Evolutionary conservation across 2,113 vertebrate genomes (phyloP), one percentile per base, ranked within the genome.

Genomic region (Synodontis membranacea): DNA sequence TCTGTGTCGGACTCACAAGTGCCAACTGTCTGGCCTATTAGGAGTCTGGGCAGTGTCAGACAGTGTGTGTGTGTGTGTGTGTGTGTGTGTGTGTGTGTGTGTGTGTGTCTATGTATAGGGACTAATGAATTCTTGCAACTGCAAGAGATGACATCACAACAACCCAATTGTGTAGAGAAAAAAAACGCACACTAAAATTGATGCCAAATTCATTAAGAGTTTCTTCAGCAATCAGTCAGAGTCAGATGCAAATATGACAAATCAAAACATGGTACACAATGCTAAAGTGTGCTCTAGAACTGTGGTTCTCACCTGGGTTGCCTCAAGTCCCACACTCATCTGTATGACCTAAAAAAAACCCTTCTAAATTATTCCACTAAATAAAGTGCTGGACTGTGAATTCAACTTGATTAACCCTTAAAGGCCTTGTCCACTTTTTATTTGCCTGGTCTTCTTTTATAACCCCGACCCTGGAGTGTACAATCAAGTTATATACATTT

Each of bases 141-240:
- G 82, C 66, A 75, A 82, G 21, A 6, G 62, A 89, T 87, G 78
- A 87, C 48, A 56, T 84, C 88, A 89, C 76, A 84, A 81, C 76
- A 75, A 83, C 56, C 75, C 31, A 12, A 66, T 4, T 66, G 74
- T 64, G 37, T 25, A 44, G 25, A 62, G 56, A 62, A 25, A 66
- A n/a, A 34, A 68, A 56, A 17, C 3, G 39, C 10, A 39, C 4
- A 2, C 4, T 37, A 25, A 39, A 39, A 56, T 28, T 15, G 52
- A 80, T 80, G 52, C 34, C 82, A 84, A 81, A 75, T 81, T 85
- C 85, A 87, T 85, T 68, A 87, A 48, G 14, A 19, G 7, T 31
- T 80, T 58, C 78, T 48, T 39, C 28, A 79, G 86, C 54, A 74
- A 88, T 88, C 82, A 80, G 62, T 84, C 82, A 10, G 82, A 85